phyloP scores from a whole-genome alignment of 2,797 vertebrate species.

The Petrocephalus schoutedeni region DNA sequence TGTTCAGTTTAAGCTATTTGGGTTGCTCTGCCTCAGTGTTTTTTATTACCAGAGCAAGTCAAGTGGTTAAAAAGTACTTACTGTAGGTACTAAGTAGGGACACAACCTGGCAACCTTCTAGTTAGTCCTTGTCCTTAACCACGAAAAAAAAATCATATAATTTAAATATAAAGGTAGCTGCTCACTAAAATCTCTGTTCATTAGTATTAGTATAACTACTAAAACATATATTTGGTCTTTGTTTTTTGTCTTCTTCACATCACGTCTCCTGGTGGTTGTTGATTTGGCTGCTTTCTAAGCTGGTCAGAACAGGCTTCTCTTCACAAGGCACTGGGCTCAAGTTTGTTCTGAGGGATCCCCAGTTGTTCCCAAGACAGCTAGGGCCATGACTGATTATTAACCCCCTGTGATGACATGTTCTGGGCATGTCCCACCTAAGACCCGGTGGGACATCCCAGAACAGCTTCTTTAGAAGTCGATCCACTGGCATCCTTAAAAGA shows the following conservation, averaged over 20 bases:
- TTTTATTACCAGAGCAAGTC: background rate
- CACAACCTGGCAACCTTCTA: background rate
- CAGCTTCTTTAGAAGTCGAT: background rate
- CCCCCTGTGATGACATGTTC: background rate
- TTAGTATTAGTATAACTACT: background rate
- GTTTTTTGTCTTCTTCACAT: background rate
- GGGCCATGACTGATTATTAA: background rate
- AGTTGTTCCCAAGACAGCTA: background rate
- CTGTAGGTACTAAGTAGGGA: background rate
- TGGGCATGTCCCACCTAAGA: background rate
- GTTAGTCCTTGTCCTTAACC: background rate
- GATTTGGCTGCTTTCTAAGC: background rate
- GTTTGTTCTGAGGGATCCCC: background rate
- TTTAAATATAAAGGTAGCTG: background rate
- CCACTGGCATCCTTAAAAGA: background rate
- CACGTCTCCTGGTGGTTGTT: background rate
- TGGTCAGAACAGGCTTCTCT: background rate
- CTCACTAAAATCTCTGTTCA: background rate
- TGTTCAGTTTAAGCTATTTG: background rate
- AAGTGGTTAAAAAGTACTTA: background rate
- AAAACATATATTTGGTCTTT: background rate
- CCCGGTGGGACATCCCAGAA: background rate
- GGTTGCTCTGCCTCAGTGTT: background rate
- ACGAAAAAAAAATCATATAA: background rate
- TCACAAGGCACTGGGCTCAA: background rate